Base-by-base conservation (phyloP, 35 echinoderm and acorn worm genomes). In the Heliocidaris tuberculata region DNA sequence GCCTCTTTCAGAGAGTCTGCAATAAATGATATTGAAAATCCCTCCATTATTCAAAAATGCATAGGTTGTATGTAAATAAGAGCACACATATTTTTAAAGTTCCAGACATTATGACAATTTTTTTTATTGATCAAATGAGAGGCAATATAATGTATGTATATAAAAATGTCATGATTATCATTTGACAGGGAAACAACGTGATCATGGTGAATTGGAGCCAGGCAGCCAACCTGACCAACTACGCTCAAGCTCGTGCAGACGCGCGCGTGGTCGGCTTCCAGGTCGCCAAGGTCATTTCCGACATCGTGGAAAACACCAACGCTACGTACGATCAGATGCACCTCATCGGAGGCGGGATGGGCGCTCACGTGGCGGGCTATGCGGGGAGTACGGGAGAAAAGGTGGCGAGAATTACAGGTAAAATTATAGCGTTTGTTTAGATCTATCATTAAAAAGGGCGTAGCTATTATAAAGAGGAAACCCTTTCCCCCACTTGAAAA, bases 171-270 rank as follows among this genome's bases (percentile, higher is more conserved):
- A n/a, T n/a, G n/a, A n/a, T n/a, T n/a, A n/a, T 56, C 52, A 56
- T 56, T 10, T 13, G 15, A 78, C 19, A 78, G 65, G 17, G 65
- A 78, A 78, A 78, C 65, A 78, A 78, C 27, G 65, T 78, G 19
- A 78, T 78, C 65, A 78, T 78, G 65, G 65, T 78, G 65, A 78
- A 78, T 7, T 78, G 65, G 65, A 78, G 65, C 27, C 65, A 78
- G 27, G 65, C 65, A n/a, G 65, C 65, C 21, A 78, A 78, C 30
- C 48, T 60, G 32, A 78, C 61, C 31, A 94, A 85, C 49, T 94
- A 94, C 31, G 61, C 61, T 30, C 61, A 85, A 94, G 93, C 85
- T n/a, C 54, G 93, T 19, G 59, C 61, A 11, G 85, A 94, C 32
- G 85, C 93, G 6, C 52, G 93, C 15, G 93, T 94, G 9, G 93